Evolutionary conservation across 2,797 vertebrate species (phyloP), one percentile per base, ranked within the genome.

Genomic region (Diglossa cyanea): DNA sequence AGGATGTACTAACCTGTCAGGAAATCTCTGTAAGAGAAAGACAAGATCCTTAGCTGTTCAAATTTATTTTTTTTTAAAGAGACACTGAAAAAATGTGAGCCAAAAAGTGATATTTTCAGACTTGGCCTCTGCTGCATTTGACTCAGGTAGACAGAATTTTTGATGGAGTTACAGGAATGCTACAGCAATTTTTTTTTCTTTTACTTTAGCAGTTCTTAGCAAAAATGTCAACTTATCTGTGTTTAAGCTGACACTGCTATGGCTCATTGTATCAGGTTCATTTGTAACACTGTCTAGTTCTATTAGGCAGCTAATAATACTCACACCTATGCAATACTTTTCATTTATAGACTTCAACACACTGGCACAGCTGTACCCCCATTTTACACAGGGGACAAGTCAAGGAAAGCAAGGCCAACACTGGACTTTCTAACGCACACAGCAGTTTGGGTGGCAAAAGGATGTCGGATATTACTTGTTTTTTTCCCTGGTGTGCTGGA

Each of bases 401-500:
- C 81, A 77, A 50, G 44, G 54, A 71, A 86, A 83, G 61, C 0
- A 3, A 79, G 63, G 40, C 55, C 1, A 0, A 16, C 13, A 5
- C 57, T 39, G 25, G 53, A 53, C 85, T 81, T 88, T 50, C 50
- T 74, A 88, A 86, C 0, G 3, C 25, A 9, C 21, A 45, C 74
- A 82, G 80, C 92, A 82, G 40, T 79, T 87, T 95, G 96, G 94
- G 94, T 94, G 95, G 95, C 92, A 92, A 70, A 42, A 86, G 37
- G 45, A 88, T 82, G 71, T 65, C 0, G 16, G 74, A 85, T 94
- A 91, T 83, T 63, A 51, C 51, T 75, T 87, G 28, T 0, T 39
- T 90, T 89, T 95, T 78, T 48, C 62, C 85, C 79, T 74, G 60
- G 63, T 66, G 80, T 74, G 74, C 73, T 94, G 93, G 78, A 55